A percentile compares a stretch with the other conserved stretches of the same genome.
These are phyloP conservation scores for Heteronetta atricapilla DNA, from an alignment of 2,113 vertebrate genomes.

Conservation along the genomic window DNA sequence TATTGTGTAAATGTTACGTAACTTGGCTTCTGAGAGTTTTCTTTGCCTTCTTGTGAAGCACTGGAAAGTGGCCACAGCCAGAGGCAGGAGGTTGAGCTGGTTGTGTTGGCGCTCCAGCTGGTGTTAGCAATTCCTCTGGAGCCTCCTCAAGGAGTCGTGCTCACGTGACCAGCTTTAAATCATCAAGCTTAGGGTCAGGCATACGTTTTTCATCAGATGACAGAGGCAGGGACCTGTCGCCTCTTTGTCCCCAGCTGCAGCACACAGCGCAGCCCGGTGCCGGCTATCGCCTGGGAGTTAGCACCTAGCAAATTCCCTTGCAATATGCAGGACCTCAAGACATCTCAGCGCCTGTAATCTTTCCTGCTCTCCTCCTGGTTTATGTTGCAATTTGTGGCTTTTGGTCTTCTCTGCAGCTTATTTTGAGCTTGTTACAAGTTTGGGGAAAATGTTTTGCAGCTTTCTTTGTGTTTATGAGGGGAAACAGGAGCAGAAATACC, in stretches of 20 bases:
- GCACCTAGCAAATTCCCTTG: neutral
- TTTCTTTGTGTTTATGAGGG: neutral
- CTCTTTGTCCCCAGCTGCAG: neutral
- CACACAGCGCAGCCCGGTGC: neutral
- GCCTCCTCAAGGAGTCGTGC: neutral
- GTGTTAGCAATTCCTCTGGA: constrained; percentile 43
- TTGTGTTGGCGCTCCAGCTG: neutral
- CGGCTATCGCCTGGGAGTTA: neutral
- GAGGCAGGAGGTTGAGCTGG: neutral
- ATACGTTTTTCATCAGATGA: neutral
- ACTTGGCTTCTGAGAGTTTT: constrained; percentile 56
- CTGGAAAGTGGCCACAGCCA: constrained; percentile 23
- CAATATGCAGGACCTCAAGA: neutral
- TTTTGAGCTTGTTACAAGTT: constrained; percentile 34
- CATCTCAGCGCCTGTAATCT: neutral
- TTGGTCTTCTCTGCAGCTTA: constrained; percentile 24
- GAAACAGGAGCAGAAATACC: neutral
- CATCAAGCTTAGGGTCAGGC: neutral
- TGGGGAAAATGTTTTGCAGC: neutral
- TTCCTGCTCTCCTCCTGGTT: constrained; percentile 32
- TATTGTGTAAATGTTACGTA: constrained; percentile 55
- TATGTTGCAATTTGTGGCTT: constrained; percentile 28
- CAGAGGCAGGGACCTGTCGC: neutral
- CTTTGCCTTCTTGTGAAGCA: constrained; percentile 44
- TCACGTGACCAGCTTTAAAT: neutral